Evolutionary conservation across 2,888 invertebrate genomes (phyloP).

Genomic region (Melikaiella ostensackeni): DNA sequence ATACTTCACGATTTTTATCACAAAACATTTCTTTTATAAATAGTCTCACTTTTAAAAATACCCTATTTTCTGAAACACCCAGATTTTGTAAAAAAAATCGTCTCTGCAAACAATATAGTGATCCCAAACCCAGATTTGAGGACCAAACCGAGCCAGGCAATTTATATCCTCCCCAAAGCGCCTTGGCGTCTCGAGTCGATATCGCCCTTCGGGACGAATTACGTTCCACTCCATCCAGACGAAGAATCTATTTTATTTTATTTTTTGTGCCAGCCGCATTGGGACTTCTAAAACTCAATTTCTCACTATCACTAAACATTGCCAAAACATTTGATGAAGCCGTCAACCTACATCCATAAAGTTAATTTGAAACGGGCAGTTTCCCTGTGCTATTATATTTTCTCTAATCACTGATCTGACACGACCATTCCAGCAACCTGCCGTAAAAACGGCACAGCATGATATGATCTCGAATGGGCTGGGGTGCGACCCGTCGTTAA

Average conservation of each 20-base stretch:
- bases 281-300: neutral
- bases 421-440: constrained; percentile 1
- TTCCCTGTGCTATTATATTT: neutral
- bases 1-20: no score
- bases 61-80: neutral
- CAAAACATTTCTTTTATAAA: neutral
- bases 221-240: neutral
- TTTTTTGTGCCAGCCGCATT: neutral
- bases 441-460: neutral
- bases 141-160: neutral
- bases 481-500: constrained; percentile 22
- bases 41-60: neutral
- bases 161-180: constrained; percentile 18
- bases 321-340: no score
- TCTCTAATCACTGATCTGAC: constrained; percentile 27
- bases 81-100: neutral
- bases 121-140: constrained; percentile 27
- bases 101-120: neutral
- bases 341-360: neutral
- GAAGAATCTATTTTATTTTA: neutral
- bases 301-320: neutral
- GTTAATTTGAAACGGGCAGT: neutral
- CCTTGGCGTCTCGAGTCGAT: constrained; percentile 8
- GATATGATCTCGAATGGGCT: constrained; percentile 28
- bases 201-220: constrained; percentile 32